Base-by-base conservation (phyloP, 37 sponge, comb jelly and placozoan genomes). In the Tethya wilhelma region DNA sequence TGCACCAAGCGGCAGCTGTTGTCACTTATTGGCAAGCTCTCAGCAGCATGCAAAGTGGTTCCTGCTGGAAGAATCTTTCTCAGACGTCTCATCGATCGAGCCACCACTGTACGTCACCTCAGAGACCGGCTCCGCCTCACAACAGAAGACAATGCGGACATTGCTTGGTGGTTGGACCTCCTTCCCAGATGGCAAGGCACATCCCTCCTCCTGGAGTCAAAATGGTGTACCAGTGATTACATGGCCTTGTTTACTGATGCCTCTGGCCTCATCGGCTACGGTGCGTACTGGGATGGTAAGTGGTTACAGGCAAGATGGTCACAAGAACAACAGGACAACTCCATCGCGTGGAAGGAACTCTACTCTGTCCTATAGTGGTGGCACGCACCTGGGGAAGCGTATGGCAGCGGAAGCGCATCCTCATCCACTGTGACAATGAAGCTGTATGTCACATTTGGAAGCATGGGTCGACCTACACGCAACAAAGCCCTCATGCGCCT, bases 321-420 rank as follows among this genome's bases (percentile, higher is more conserved):
- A 17, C 55, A 53, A 17, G 30, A 20, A 26, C 64, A 62, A n/a
- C 44, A 17, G 36, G 26, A 23, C 19, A n/a, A 29, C 41, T 43
- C 57, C 75, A 83, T 83, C 53, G 34, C 39, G 26, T 74, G 74
- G 75, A 59, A 83, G 44, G 84, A 73, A 37, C 84, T 82, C 46
- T 74, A 41, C 46, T n/a, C n/a, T n/a, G n/a, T n/a, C 56, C 83
- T 25, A 74, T 82, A 36, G 75, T 73, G 28, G 64, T 49, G 29
- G 76, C 84, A 60, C 17, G 64, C 49, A 26, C 26, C 22, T 84
- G 85, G 85, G 76, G 77, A 28, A 46, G 46, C 58, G 22, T 23
- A 25, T 44, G 66, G 77, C 20, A 34, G n/a, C 19, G 56, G n/a
- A 29, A 38, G 37, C 42, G 37, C 29, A 67, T 84, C 59, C 44